These are phyloP conservation scores for Drosophila kepulauana DNA, from an alignment of 1,140 invertebrate genomes.

Conservation along the genomic window DNA sequence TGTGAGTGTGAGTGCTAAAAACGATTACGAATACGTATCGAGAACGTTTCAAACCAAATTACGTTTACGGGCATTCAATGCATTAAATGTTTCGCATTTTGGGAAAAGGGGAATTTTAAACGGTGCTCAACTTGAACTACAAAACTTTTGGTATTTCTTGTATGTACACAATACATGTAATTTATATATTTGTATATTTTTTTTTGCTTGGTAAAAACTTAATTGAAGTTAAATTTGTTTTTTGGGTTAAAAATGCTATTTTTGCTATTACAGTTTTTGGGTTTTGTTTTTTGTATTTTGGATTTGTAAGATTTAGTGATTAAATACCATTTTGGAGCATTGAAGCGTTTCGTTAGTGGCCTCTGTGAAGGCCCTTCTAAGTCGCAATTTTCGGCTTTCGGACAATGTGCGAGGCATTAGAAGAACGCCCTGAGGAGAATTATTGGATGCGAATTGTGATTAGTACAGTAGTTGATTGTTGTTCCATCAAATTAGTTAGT, in stretches of 20 bases:
- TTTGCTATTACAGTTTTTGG: constrained; percentile 15
- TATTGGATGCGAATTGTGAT: constrained; percentile 71
- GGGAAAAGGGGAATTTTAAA: constrained; percentile 1
- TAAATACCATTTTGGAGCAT: constrained; percentile 94
- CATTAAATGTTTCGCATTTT: constrained; percentile 23
- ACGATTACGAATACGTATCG: constrained; percentile 10
- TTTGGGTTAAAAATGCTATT: constrained; percentile 3
- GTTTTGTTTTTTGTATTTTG: constrained; percentile 26
- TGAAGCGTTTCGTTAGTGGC: constrained; percentile 94
- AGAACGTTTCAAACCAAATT: constrained; percentile 22
- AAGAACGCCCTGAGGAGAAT: constrained; percentile 90
- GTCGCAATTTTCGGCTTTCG: constrained; percentile 91
- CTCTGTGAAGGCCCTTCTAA: constrained; percentile 94
- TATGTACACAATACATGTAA: constrained; percentile 37
- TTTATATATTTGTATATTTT: too few species aligned
- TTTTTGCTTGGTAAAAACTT: constrained; percentile 6
- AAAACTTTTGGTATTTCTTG: constrained; percentile 23
- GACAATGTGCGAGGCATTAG: constrained; percentile 94
- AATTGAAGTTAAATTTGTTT: constrained; percentile 10
- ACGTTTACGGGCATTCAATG: constrained; percentile 24
- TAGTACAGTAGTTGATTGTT: constrained; percentile 54
- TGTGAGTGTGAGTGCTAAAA: constrained; percentile 4
- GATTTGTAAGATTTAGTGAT: constrained; percentile 31
- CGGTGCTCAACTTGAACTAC: constrained; percentile 38
- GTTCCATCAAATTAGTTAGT: constrained; percentile 37